Evolutionary conservation across 2,113 vertebrate species (phyloP), one percentile per base, ranked within the genome.

Genomic region (Marmota monax): DNA sequence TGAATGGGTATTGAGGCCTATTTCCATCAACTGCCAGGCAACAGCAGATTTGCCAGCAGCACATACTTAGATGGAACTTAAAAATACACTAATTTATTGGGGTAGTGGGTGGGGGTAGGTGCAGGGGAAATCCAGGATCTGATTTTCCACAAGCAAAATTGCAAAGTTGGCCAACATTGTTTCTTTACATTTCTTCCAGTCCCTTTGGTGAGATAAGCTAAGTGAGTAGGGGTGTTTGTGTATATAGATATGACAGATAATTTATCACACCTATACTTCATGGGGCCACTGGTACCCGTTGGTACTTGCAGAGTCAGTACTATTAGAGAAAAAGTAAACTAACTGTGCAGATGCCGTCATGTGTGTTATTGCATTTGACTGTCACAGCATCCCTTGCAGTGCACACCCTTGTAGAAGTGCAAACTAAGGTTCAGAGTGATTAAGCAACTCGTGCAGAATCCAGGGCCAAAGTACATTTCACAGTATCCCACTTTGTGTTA

Each of bases 221-320:
- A 73, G 89, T 4, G 37, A 56, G 67, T 61, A 79, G 48, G 39
- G 3, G 67, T 61, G 32, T 69, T n/a, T 89, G 29, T 78, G 37
- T 61, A n/a, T 17, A 32, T 3, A 92, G 65, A 72, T 82, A 61
- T 14, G 82, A 72, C 78, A 56, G 58, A 51, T 77, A 53, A 73
- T 82, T 90, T 85, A 95, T 85, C 63, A 79, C 10, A 34, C 34
- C 4, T 23, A 4, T 70, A 39, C 73, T 85, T 84, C 72, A 79
- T 20, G 61, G 86, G 72, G 34, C 17, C n/a, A 53, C 70, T 83
- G 84, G 73, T 65, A 80, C 72, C 53, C 37, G 48, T 29, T 61
- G 48, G 67, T 51, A 84, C 77, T 95, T 96, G 51, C 53, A 80
- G 67, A 95, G 70, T 69, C 70, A 69, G 80, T 63, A 63, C 29